Evolutionary conservation across 2,113 vertebrate genomes (phyloP).

Genomic region (Gorsachius goisagi): DNA sequence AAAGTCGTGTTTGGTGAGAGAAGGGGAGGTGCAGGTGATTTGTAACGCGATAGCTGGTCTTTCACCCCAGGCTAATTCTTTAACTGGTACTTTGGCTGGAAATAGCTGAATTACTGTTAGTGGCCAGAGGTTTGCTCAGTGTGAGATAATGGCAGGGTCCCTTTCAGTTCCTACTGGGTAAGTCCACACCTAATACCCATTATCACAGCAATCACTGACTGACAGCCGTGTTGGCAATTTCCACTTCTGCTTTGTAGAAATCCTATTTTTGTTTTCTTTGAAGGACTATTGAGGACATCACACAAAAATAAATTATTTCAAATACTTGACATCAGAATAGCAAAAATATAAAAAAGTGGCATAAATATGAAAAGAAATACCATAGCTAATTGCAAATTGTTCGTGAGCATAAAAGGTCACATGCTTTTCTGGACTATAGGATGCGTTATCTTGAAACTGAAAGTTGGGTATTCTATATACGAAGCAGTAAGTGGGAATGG

Average conservation of each 20-base stretch:
- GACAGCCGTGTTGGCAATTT: neutral
- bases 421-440: neutral
- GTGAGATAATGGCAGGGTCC: constrained; percentile 9
- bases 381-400: neutral
- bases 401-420: neutral
- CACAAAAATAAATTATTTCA: neutral
- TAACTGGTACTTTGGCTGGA: constrained; percentile 1
- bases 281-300: neutral
- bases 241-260: neutral
- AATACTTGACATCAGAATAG: neutral
- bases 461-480: neutral
- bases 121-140: neutral
- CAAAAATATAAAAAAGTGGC: neutral
- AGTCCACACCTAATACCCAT: neutral
- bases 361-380: neutral
- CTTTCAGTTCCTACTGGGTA: neutral
- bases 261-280: neutral
- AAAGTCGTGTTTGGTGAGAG: neutral
- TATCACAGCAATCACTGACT: neutral
- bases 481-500: neutral
- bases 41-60: neutral
- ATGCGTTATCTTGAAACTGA: neutral
- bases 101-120: neutral
- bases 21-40: neutral
- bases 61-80: constrained; percentile 40